These are phyloP conservation scores for Morone chrysops DNA, from an alignment of 2,113 vertebrate species.

Conservation along the genomic window DNA sequence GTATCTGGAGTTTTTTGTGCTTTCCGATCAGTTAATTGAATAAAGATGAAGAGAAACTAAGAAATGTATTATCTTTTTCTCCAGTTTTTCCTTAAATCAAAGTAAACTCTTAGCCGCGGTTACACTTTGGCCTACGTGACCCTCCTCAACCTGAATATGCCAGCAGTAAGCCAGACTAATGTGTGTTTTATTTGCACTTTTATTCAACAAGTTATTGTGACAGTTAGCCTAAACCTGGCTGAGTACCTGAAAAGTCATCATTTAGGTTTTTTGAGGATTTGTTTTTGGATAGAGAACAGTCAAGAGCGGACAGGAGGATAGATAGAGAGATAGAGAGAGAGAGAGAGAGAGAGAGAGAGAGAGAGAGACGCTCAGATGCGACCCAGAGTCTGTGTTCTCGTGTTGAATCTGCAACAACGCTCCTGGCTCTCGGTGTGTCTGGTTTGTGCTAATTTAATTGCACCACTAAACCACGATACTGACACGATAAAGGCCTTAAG, in stretches of 20 bases:
- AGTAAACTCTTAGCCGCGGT: too few species aligned
- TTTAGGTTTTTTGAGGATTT: not conserved
- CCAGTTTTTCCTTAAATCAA: too few species aligned
- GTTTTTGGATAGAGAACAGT: not conserved
- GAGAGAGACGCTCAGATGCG: too few species aligned
- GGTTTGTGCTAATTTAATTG: constrained; percentile 1
- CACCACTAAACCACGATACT: not conserved
- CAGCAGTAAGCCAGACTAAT: not conserved
- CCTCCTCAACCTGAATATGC: too few species aligned
- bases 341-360: not conserved
- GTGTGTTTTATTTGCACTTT: not conserved
- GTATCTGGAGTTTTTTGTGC: not conserved
- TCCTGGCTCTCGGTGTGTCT: not conserved
- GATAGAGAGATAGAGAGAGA: not conserved
- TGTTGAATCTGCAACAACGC: not conserved
- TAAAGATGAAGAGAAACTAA: too few species aligned
- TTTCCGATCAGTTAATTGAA: not conserved
- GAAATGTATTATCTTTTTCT: too few species aligned
- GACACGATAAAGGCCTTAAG: not conserved
- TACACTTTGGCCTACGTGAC: too few species aligned
- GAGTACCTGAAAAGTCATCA: not conserved
- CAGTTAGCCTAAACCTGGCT: not conserved
- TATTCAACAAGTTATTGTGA: not conserved
- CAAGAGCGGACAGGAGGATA: not conserved
- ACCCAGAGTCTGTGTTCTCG: not conserved